phyloP scores from a whole-genome alignment of 1,140 invertebrate genomes.

The Zaprionus vittiger region DNA sequence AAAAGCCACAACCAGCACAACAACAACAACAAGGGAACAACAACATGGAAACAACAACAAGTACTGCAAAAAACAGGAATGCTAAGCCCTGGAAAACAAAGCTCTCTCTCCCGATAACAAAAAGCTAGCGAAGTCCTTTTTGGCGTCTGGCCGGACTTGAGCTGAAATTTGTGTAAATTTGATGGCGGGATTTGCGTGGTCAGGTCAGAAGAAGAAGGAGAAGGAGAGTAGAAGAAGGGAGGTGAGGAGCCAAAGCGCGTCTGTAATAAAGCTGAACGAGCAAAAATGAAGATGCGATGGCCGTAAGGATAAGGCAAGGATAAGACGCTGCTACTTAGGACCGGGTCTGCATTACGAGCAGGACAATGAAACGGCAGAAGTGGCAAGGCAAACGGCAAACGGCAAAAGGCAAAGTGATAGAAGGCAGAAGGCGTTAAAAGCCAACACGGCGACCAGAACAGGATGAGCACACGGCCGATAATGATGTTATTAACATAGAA shows the following conservation, averaged over 20 bases:
- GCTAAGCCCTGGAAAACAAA: constrained; percentile 56
- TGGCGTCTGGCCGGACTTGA: constrained; percentile 59
- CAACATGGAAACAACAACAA: constrained; percentile 4
- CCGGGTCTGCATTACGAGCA: constrained; percentile 48
- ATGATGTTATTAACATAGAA: constrained; percentile 80
- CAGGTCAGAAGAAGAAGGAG: constrained; percentile 3
- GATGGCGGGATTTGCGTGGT: constrained; percentile 69
- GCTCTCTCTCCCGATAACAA: constrained; percentile 51
- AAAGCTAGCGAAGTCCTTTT: constrained; percentile 55
- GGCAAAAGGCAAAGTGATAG: constrained; percentile 36
- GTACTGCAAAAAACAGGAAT: constrained; percentile 21
- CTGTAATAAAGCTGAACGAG: constrained; percentile 68
- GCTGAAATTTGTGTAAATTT: constrained; percentile 77
- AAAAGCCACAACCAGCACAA: constrained; percentile 72
- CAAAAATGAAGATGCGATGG: constrained; percentile 79
- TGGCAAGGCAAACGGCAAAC: constrained; percentile 30
- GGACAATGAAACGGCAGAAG: constrained; percentile 52
- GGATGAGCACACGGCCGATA: constrained; percentile 48
- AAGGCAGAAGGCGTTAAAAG: constrained; percentile 68
- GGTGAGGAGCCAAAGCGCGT: constrained; percentile 22
- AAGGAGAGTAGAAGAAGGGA: neutral
- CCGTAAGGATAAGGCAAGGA: constrained; percentile 70
- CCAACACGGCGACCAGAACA: constrained; percentile 28
- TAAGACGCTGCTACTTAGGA: constrained; percentile 48
- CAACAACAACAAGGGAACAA: neutral